A percentile compares a stretch with the other conserved stretches of the same genome.
Conservation (phyloP, 2,797 vertebrate genomes). For the Dermochelys coriacea region DNA sequence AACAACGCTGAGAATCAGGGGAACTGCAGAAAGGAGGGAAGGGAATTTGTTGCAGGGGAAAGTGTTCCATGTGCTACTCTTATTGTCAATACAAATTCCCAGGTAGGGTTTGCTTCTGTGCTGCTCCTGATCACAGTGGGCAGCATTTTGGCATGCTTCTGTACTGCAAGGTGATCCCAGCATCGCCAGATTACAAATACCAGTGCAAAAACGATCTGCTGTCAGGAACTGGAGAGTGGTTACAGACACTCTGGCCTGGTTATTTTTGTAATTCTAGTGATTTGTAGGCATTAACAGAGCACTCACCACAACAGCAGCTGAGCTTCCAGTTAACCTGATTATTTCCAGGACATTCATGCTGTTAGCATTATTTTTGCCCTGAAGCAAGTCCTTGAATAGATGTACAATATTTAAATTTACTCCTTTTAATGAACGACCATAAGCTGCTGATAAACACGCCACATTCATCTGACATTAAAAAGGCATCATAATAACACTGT, state of each 20-base stretch:
- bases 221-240: too few species aligned
- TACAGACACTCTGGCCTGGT: not conserved
- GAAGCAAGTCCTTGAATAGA: not conserved
- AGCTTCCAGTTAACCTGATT: not conserved
- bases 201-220: not conserved
- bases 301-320: too few species aligned
- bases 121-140: fast-evolving
- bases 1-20: not conserved
- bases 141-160: not conserved
- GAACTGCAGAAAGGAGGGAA: not conserved
- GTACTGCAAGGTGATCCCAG: not conserved
- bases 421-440: not conserved
- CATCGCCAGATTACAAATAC: not conserved
- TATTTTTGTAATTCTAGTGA: not conserved
- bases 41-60: not conserved
- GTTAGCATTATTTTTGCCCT: not conserved
- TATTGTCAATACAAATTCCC: not conserved
- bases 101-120: not conserved
- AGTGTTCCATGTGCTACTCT: fast-evolving
- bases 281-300: not conserved
- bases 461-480: not conserved
- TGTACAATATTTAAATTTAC: not conserved
- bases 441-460: not conserved
- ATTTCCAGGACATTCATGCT: not conserved
- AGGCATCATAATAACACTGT: not conserved